Evolutionary conservation across 2,797 vertebrate genomes (phyloP).

Genomic region (Scarus forsteni): DNA sequence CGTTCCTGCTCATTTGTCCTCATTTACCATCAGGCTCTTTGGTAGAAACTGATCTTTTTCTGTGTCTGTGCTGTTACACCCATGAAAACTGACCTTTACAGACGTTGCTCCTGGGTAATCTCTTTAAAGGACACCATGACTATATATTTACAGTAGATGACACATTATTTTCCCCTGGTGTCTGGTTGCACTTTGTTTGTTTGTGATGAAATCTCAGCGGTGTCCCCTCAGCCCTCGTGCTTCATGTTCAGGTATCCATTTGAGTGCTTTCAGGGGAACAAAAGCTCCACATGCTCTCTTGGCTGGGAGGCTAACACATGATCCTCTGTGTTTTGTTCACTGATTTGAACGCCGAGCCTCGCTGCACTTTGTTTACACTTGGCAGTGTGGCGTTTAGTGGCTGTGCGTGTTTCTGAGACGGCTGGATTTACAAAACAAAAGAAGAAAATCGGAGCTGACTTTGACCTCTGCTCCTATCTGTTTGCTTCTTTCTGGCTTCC

Average conservation of each 20-base stretch:
- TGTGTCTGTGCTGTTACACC: not conserved
- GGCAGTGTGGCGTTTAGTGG: slow-evolving; percentile 30
- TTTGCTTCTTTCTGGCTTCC: not conserved
- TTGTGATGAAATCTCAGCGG: slow-evolving; percentile 30
- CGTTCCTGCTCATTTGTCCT: not conserved
- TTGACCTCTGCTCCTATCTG: slow-evolving; percentile 38
- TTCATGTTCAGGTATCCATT: slow-evolving; percentile 54
- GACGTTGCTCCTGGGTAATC: slow-evolving; percentile 34
- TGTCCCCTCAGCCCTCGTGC: slow-evolving; percentile 35
- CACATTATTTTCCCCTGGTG: slow-evolving; percentile 43
- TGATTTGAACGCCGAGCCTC: slow-evolving; percentile 33
- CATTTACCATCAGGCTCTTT: not conserved
- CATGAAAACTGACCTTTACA: slow-evolving; percentile 21
- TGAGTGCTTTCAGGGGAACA: slow-evolving; percentile 52
- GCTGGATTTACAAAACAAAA: slow-evolving; percentile 27
- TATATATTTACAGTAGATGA: slow-evolving; percentile 44
- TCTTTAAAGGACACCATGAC: slow-evolving; percentile 38
- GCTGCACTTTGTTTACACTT: slow-evolving; percentile 57
- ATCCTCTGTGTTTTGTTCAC: slow-evolving; percentile 54
- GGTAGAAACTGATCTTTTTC: not conserved
- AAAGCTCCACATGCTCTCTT: slow-evolving; percentile 44
- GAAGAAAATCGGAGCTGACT: slow-evolving; percentile 25
- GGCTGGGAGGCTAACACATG: slow-evolving; percentile 54
- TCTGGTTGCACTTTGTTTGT: slow-evolving; percentile 59
- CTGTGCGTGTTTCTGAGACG: slow-evolving; percentile 17